Evolutionary conservation across 2,888 invertebrate genomes (phyloP), one percentile per base, ranked within the genome.

Genomic region (Brenthis hecate): DNA sequence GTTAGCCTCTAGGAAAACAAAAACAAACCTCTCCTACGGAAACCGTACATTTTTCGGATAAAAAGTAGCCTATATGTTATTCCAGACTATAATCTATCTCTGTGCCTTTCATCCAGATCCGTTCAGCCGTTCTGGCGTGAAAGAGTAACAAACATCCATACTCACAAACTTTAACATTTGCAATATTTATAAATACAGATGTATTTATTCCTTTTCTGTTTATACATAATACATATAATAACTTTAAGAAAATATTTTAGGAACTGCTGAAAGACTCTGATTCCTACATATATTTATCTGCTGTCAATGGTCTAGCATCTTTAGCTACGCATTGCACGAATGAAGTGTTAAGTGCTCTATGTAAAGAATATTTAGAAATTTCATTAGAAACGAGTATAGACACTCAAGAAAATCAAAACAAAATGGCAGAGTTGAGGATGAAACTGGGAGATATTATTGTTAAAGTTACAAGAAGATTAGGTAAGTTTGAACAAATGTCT

Each of bases 391-490:
- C 78, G 53, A 77, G 80, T 72, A 66, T 81, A 57, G 76, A 80
- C 68, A 81, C 83, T 65, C 86, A 82, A 71, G 82, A 86, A 11
- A 79, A 78, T 56, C 87, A 88, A 51, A 92, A 92, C 63, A 90
- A 93, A 76, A 80, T 85, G 32, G 81, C 93, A 14, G 95, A 96
- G 83, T 85, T 94, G 50, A 93, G 96, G 76, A 94, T 96, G 89
- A 98, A 98, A 92, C 88, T 97, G 69, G 97, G 97, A 11, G 97
- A 98, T 89, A 94, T 95, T 71, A 89, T 98, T 63, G 95, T 97
- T 0, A 96, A 95, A 88, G 94, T 96, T 36, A 95, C 95, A 0
- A 95, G 94, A 84, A 87, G 85, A 76, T 91, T 97, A 77, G 97
- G 97, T 96, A 87, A 87, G 92, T 73, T 32, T 66, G 4, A 2